These are phyloP conservation scores for Coregonus sp. DNA, from an alignment of 2,797 vertebrate genomes.

Conservation along the genomic window DNA sequence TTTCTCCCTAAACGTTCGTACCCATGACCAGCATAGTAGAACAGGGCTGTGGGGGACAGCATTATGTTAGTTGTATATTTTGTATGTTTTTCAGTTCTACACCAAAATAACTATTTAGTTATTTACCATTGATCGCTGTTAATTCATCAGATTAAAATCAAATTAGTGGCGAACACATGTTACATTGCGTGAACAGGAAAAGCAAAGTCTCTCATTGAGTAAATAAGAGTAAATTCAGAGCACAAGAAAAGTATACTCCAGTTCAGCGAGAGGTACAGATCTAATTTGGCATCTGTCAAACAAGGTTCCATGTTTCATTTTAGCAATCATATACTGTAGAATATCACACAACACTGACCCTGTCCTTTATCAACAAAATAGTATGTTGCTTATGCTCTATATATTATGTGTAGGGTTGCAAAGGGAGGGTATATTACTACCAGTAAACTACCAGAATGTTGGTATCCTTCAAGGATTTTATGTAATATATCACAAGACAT, in stretches of 20 bases:
- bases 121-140: neutral
- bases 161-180: neutral
- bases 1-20: conserved; percentile 85
- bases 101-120: neutral
- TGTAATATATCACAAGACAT: too few species aligned
- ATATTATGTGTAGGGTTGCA: too few species aligned
- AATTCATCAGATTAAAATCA: neutral
- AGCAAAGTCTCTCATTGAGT: too few species aligned
- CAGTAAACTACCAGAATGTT: too few species aligned
- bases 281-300: too few species aligned
- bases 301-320: neutral
- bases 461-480: too few species aligned
- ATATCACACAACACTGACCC: neutral
- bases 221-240: too few species aligned
- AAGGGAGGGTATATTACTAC: too few species aligned
- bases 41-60: conserved; percentile 73
- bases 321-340: too few species aligned
- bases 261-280: too few species aligned
- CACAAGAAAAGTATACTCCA: too few species aligned
- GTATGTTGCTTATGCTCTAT: neutral
- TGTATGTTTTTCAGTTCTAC: neutral
- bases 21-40: conserved; percentile 91
- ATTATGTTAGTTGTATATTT: neutral
- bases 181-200: too few species aligned
- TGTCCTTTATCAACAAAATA: neutral